phyloP scores from a whole-genome alignment of 2,113 vertebrate genomes.

The Chitala chitala region DNA sequence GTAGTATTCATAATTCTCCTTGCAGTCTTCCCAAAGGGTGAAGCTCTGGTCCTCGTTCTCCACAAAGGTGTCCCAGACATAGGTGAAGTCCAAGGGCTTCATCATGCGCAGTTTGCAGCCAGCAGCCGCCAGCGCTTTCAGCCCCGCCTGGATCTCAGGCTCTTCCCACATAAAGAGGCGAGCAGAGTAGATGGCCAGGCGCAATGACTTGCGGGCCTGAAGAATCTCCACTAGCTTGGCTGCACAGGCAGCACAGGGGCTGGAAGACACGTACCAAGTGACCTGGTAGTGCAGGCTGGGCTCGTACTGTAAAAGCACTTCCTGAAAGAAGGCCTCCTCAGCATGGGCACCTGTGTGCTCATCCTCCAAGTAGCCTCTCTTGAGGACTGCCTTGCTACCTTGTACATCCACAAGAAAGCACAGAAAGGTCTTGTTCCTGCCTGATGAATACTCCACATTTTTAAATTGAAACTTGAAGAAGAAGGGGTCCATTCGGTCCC shows the following conservation, averaged over 20 bases:
- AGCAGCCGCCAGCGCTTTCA: constrained; percentile 66
- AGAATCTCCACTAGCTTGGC: constrained; percentile 67
- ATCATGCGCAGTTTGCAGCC: constrained; percentile 87
- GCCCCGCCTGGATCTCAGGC: constrained; percentile 71
- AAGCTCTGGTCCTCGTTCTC: constrained; percentile 79
- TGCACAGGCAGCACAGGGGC: constrained; percentile 77
- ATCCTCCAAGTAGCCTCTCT: constrained; percentile 80
- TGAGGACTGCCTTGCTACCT: constrained; percentile 53
- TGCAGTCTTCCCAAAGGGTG: constrained; percentile 89
- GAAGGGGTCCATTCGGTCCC: constrained; percentile 79
- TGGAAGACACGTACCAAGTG: constrained; percentile 91
- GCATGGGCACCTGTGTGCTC: constrained; percentile 75
- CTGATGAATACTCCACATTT: constrained; percentile 92
- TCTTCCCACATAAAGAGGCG: constrained; percentile 91
- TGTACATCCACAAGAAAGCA: constrained; percentile 76
- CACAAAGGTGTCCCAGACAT: constrained; percentile 89
- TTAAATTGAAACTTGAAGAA: constrained; percentile 92
- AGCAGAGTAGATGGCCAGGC: constrained; percentile 71
- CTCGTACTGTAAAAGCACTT: constrained; percentile 64
- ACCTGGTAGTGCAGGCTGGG: constrained; percentile 61
- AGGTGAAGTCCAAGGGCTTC: constrained; percentile 90
- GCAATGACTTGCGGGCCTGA: constrained; percentile 62
- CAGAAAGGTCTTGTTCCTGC: constrained; percentile 91
- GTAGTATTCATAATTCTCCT: constrained; percentile 87
- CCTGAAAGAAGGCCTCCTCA: constrained; percentile 83